Base-by-base conservation (phyloP, 2,888 invertebrate species). In the Lasius platythorax region DNA sequence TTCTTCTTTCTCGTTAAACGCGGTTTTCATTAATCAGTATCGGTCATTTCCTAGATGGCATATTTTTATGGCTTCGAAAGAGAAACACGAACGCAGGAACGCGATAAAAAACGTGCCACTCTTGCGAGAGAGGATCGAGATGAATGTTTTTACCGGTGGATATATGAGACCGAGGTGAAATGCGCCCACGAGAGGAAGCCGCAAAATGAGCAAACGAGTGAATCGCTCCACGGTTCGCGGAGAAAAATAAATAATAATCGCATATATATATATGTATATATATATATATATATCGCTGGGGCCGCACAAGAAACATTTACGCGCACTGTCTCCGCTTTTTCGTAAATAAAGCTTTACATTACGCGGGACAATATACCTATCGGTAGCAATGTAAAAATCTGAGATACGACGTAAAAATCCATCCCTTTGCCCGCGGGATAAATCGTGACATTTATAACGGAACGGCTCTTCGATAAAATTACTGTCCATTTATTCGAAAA, bases 121-220 rank as follows among this genome's bases (percentile, higher is more conserved):
- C 50, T 28, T 37, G 53, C 56, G 83, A 43, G 74, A n/a, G 64
- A 74, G 74, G 30, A 82, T 74, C 67, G 74, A 63, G 28, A 9
- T 66, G 67, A 63, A 83, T 72, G 84, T 84, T 85, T 84, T 84
- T 84, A 68, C 30, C 33, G 56, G 63, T 46, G 12, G 68, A 50
- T 68, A 33, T 40, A 58, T 5, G 50, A 28, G 30, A 66, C 30
- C 53, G 82, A 67, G 33, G 72, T 15, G 43, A 30, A 76, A 76
- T 23, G 33, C n/a, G 23, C n/a, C 1, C 18, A 67, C 28, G 30
- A 67, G 23, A 33, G 72, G n/a, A 72, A 70, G 43, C 72, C 43
- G 56, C 78, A 78, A 78, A 78, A 70, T 78, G 78, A 78, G 78
- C 72, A 58, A 70, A 18, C 72, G 56, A 58, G 43, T 6, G 70